Evolutionary conservation across 2,797 vertebrate genomes (phyloP).

Genomic region (Gorsachius magnificus): DNA sequence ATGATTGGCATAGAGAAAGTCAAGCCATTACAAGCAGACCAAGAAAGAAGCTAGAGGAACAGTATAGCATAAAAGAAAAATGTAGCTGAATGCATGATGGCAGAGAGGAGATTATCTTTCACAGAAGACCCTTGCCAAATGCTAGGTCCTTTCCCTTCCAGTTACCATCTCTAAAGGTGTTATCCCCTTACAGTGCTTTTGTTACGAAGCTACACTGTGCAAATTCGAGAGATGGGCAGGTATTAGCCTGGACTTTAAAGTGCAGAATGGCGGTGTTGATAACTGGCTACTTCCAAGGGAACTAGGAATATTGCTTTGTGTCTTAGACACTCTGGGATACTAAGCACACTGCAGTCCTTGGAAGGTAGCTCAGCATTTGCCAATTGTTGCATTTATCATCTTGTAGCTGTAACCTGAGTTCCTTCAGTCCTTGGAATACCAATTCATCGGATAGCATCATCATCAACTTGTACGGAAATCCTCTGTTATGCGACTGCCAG

Average conservation of each 20-base stretch:
- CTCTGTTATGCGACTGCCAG: conserved; percentile 74
- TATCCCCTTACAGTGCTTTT: background rate
- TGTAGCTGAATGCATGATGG: background rate
- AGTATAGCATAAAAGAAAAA: background rate
- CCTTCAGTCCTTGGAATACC: conserved; percentile 72
- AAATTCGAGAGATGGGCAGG: background rate
- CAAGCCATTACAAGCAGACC: background rate
- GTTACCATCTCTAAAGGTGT: background rate
- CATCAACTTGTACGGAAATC: conserved; percentile 74
- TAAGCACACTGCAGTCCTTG: background rate
- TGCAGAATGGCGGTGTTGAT: background rate
- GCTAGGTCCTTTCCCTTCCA: background rate
- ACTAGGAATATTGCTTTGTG: background rate
- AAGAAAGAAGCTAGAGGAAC: background rate
- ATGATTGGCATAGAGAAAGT: background rate
- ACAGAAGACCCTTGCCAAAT: background rate
- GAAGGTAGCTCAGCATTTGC: background rate
- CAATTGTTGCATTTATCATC: background rate
- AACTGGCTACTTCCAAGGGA: background rate
- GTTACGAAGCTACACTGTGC: background rate
- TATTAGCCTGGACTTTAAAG: background rate
- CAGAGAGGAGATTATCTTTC: background rate
- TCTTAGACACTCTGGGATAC: background rate
- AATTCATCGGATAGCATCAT: conserved; percentile 37
- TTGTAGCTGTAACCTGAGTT: conserved; percentile 79